A percentile compares a stretch with the other conserved stretches of the same genome.
Evolutionary conservation across 2,888 invertebrate species (phyloP).

Genomic region (Nymphalis polychloros): DNA sequence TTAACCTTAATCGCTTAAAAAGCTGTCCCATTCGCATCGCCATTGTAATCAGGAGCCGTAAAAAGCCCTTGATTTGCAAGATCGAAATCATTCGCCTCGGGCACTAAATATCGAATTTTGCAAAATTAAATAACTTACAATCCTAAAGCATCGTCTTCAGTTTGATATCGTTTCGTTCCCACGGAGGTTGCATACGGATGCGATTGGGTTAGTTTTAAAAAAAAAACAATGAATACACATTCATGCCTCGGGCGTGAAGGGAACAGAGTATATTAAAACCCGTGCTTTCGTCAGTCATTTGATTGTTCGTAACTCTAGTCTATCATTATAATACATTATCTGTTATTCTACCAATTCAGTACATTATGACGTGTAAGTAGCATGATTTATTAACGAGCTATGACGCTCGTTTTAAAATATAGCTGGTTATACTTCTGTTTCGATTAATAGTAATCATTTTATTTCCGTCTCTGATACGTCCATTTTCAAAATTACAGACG

Average conservation of each 20-base stretch:
- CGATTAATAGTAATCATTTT: slow-evolving; percentile 42
- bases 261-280: slow-evolving; percentile 56
- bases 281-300: slow-evolving; percentile 67
- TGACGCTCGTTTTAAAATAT: slow-evolving; percentile 48
- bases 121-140: slow-evolving; percentile 55
- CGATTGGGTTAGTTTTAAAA: slow-evolving; percentile 45
- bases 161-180: slow-evolving; percentile 63
- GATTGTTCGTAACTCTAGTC: slow-evolving; percentile 63
- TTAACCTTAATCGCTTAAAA: slow-evolving; percentile 48
- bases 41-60: slow-evolving; percentile 54
- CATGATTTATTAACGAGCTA: slow-evolving; percentile 63
- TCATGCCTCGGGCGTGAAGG: slow-evolving; percentile 71
- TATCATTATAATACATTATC: slow-evolving; percentile 71
- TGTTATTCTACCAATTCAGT: slow-evolving; percentile 62
- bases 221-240: slow-evolving; percentile 49
- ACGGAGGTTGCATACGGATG: slow-evolving; percentile 66
- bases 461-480: slow-evolving; percentile 6
- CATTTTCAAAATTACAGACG: slow-evolving; percentile 9
- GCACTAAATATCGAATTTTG: slow-evolving; percentile 56
- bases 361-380: slow-evolving; percentile 67
- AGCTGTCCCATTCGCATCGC: slow-evolving; percentile 57
- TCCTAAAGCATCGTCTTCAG: slow-evolving; percentile 54
- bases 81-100: slow-evolving; percentile 40
- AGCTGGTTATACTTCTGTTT: slow-evolving; percentile 46
- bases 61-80: slow-evolving; percentile 44